Evolutionary conservation across 2,888 invertebrate species (phyloP).

Genomic region (Lasioglossum morio): DNA sequence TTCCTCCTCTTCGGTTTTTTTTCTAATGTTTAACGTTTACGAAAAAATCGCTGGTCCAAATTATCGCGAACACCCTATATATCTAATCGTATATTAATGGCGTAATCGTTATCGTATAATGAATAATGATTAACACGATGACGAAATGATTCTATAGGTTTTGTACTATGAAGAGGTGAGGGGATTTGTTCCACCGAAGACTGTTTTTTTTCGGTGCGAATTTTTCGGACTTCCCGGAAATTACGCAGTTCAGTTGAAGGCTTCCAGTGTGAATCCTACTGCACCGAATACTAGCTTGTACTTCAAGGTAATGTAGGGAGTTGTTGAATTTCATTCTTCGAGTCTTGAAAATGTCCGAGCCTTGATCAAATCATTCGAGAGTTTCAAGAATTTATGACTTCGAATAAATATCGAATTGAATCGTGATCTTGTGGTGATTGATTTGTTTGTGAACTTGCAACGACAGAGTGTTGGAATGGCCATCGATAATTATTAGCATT

Average conservation of each 20-base stretch:
- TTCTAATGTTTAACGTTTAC: too few relatives aligned
- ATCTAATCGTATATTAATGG: neutral
- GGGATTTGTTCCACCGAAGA: slow-evolving; percentile 89
- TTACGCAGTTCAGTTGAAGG: slow-evolving; percentile 90
- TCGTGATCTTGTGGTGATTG: too few relatives aligned
- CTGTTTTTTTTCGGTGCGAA: slow-evolving; percentile 90
- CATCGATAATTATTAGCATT: too few relatives aligned
- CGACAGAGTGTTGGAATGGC: too few relatives aligned
- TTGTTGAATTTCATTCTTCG: neutral
- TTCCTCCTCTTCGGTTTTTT: too few relatives aligned
- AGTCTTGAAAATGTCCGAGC: neutral
- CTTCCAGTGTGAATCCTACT: slow-evolving; percentile 88
- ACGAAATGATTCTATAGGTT: slow-evolving; percentile 84
- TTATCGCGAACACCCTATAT: too few relatives aligned
- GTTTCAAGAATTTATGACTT: too few relatives aligned
- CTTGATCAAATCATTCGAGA: too few relatives aligned
- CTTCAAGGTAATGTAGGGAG: slow-evolving; percentile 86
- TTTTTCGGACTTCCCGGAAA: slow-evolving; percentile 93
- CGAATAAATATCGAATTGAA: too few relatives aligned
- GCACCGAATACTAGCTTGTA: slow-evolving; percentile 89
- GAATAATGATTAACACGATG: too few relatives aligned
- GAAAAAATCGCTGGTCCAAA: too few relatives aligned
- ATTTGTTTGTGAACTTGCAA: too few relatives aligned
- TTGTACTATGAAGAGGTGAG: slow-evolving; percentile 92
- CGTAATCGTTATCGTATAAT: neutral